Conservation (phyloP, 2,113 vertebrate genomes). For the Hippocampus mohnikei region DNA sequence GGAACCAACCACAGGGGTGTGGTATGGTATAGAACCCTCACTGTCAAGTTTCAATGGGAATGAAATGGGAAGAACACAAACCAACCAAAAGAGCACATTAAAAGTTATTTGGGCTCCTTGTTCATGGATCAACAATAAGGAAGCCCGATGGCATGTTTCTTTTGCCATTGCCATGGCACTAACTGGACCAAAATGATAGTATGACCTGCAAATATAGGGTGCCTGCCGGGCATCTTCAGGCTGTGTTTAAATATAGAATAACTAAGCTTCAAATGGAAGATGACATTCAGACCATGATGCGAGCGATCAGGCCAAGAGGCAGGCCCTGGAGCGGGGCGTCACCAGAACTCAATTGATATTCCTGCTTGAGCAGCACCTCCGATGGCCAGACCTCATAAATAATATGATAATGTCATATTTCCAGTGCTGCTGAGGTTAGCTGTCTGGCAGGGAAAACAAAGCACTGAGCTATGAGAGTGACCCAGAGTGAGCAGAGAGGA, state of each 20-base stretch:
- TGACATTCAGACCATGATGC: slow-evolving; percentile 38
- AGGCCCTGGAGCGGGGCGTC: slow-evolving; percentile 34
- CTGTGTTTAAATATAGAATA: slow-evolving; percentile 45
- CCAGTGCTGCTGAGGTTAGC: slow-evolving; percentile 64
- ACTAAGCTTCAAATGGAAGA: slow-evolving; percentile 49
- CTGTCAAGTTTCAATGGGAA: not conserved
- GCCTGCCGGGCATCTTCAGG: slow-evolving; percentile 17
- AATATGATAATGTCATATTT: slow-evolving; percentile 65
- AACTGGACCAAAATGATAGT: not conserved
- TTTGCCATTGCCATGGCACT: not conserved
- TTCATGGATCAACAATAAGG: not conserved
- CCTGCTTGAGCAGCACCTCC: slow-evolving; percentile 62
- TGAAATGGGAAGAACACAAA: not conserved
- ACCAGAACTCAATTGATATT: slow-evolving; percentile 63
- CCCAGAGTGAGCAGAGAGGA: slow-evolving; percentile 45
- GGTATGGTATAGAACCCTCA: not conserved
- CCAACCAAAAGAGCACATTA: not conserved
- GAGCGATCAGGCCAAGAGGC: slow-evolving; percentile 43
- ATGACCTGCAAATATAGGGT: slow-evolving; percentile 28
- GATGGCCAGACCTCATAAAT: slow-evolving; percentile 67
- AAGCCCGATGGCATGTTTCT: not conserved
- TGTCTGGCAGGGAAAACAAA: slow-evolving; percentile 58
- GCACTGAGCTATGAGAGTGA: slow-evolving; percentile 46
- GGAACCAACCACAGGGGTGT: not conserved
- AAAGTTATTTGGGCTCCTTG: not conserved